Percentiles rank a stretch among this genome's conserved stretches.
These are phyloP conservation scores for Cosmorhoe ocellata DNA, from an alignment of 2,888 invertebrate genomes.

Conservation along the genomic window DNA sequence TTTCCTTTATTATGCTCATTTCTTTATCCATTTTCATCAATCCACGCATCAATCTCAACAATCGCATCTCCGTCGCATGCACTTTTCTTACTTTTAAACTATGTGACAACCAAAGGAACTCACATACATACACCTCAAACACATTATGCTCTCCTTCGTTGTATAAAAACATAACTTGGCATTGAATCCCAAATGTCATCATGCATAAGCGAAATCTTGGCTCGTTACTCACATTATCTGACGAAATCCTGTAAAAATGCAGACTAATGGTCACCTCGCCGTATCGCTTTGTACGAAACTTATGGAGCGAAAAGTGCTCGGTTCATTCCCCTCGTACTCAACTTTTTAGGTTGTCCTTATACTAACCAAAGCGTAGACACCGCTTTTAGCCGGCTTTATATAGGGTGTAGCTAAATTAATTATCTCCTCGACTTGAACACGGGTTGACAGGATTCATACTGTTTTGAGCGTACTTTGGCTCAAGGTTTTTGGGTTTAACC, in stretches of 20 bases:
- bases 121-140: no score
- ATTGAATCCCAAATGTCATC: slow-evolving; percentile 2
- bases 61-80: no score
- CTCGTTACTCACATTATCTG: slow-evolving; percentile 8
- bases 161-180: slow-evolving; percentile 7
- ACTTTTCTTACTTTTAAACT: no score
- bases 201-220: slow-evolving; percentile 12
- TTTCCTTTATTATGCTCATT: no score
- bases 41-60: no score
- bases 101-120: no score
- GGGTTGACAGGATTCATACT: slow-evolving; percentile 9
- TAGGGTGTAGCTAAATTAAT: slow-evolving; percentile 23
- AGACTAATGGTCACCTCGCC: slow-evolving; percentile 25
- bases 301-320: slow-evolving; percentile 35
- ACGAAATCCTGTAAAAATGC: slow-evolving; percentile 20
- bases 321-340: slow-evolving; percentile 32
- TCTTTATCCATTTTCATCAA: no score
- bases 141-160: background rate
- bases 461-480: background rate
- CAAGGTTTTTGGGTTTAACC: background rate
- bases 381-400: slow-evolving; percentile 20
- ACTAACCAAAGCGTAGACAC: slow-evolving; percentile 23
- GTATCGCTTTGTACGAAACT: slow-evolving; percentile 35
- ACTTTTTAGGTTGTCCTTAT: slow-evolving; percentile 24
- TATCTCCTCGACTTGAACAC: slow-evolving; percentile 16